Conservation (phyloP, 2,888 invertebrate species). For the Gerris lacustris region DNA sequence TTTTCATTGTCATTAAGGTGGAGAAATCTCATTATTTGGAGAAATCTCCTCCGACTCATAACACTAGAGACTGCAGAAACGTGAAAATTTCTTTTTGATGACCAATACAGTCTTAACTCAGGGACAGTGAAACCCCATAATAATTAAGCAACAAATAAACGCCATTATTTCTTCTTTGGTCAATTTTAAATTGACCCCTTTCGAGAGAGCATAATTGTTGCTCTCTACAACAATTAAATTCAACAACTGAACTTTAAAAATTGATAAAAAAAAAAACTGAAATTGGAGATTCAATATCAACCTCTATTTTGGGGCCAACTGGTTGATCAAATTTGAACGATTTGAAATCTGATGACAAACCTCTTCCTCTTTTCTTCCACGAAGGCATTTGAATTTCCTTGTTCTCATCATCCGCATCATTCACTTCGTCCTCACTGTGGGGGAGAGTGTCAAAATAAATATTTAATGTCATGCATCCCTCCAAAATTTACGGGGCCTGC, state of each 20-base stretch:
- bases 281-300: too few relatives aligned
- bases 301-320: neutral
- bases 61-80: neutral
- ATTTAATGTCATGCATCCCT: too few relatives aligned
- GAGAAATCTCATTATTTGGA: conserved; percentile 11
- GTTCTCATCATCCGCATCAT: neutral
- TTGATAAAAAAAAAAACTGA: neutral
- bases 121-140: neutral
- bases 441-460: neutral
- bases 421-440: neutral
- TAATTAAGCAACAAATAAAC: neutral
- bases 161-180: neutral
- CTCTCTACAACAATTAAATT: neutral
- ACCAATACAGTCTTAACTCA: neutral
- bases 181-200: neutral
- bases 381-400: neutral
- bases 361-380: neutral
- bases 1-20: too few relatives aligned
- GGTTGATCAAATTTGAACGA: neutral
- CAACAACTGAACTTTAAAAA: neutral
- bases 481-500: too few relatives aligned
- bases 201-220: neutral
- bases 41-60: neutral
- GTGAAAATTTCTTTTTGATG: neutral
- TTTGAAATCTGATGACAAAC: neutral